Base-by-base conservation (phyloP, 2,888 invertebrate species). In the Heliconius charithonia region DNA sequence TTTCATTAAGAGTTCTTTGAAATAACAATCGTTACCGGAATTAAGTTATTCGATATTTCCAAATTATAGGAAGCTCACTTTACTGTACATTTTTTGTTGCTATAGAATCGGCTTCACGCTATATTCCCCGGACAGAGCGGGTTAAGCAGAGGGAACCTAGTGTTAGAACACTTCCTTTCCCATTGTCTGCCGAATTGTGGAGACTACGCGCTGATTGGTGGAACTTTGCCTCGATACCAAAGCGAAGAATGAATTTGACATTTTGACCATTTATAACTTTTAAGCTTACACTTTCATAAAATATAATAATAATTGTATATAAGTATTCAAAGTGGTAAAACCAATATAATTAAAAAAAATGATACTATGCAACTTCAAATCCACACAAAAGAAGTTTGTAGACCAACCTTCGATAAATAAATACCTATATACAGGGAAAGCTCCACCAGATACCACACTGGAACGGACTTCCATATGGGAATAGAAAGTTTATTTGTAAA, bases 401-500 rank as follows among this genome's bases (percentile, higher is more conserved):
- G 41, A 74, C 27, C 41, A 74, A 13, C 45, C 12, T 22, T 65
- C 41, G 29, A 65, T 45, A 74, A 74, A 74, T 25, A 74, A 63
- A 29, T 59, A 74, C 13, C 22, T 65, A 74, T 45, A 22, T 22
- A 51, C 51, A 19, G 63, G 25, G 41, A 45, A 25, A 25, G 25
- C 74, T 65, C 41, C 22, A 45, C 45, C 13, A 74, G 45, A 63
- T 62, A 45, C 63, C 63, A 45, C 74, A 45, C 19, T 74, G 45
- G 63, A 74, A 65, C 27, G 63, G 27, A 41, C 59, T 72, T 72
- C 10, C 37, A 59, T 59, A n/a, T 72, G n/a, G 72, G 32, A 72
- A 72, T 72, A 29, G n/a, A 59, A 72, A 72, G n/a, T 56, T 72
- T 72, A 37, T 72, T 56, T 72, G 56, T 13, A 56, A 72, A 72